Conservation (phyloP, 2,113 vertebrate species). For the Aviceda subcristata region DNA sequence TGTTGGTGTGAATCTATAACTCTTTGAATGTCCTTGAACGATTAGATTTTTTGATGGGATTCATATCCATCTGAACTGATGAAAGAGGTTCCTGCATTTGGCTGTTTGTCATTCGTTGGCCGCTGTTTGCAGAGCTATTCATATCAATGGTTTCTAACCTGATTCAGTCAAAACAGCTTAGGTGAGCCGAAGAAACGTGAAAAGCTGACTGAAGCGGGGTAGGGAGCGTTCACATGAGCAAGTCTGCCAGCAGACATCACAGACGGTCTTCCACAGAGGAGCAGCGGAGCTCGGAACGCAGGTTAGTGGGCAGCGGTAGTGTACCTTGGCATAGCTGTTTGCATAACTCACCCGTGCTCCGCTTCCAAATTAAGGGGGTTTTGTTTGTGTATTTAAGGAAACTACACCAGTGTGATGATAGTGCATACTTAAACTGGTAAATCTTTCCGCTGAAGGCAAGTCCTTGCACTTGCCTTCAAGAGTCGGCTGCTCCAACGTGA, state of each 20-base stretch:
- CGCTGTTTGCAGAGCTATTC: not conserved
- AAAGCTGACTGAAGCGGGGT: not conserved
- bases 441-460: not conserved
- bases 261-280: not conserved
- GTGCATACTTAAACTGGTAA: not conserved
- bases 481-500: fast-evolving
- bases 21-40: not conserved
- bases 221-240: not conserved
- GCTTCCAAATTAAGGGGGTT: not conserved
- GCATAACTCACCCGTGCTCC: fast-evolving
- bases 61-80: not conserved
- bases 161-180: not conserved
- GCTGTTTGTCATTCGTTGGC: not conserved
- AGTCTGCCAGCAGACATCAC: not conserved
- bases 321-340: not conserved
- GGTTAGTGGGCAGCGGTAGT: not conserved
- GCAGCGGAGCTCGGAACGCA: not conserved
- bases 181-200: not conserved
- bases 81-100: not conserved
- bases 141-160: not conserved
- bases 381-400: not conserved
- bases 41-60: not conserved
- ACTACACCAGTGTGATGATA: not conserved
- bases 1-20: not conserved
- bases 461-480: not conserved